Conservation (phyloP, 2,113 vertebrate genomes). For the Synodontis membranacea region DNA sequence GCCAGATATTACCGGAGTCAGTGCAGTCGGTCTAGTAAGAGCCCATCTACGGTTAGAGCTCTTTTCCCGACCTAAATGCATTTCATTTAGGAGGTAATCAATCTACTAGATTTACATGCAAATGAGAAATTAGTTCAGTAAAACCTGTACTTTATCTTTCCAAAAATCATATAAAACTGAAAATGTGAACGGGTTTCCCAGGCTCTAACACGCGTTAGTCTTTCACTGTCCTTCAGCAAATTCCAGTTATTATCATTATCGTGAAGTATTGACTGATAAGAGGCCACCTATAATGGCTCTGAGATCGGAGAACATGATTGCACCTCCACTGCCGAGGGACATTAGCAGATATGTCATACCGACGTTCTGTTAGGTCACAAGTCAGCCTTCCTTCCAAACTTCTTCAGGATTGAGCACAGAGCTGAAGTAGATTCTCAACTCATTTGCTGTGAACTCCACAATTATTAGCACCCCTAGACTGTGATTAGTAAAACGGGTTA, state of each 20-base stretch:
- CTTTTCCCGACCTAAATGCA: too few species aligned
- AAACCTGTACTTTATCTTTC: not conserved
- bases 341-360: conserved; percentile 26
- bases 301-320: conserved; percentile 33
- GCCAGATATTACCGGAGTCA: too few species aligned
- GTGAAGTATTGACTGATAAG: conserved; percentile 41
- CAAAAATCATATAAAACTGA: not conserved
- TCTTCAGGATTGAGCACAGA: conserved; percentile 9
- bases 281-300: conserved; percentile 41
- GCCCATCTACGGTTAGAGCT: too few species aligned
- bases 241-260: conserved; percentile 39
- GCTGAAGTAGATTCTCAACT: not conserved
- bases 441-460: too few species aligned
- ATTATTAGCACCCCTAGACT: too few species aligned
- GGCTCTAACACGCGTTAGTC: not conserved
- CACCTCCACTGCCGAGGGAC: conserved; percentile 22
- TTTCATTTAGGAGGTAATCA: not conserved
- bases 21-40: too few species aligned
- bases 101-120: not conserved
- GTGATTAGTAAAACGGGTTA: too few species aligned
- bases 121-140: not conserved
- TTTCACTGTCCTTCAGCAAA: conserved; percentile 37
- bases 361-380: conserved; percentile 13
- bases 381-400: conserved; percentile 18
- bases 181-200: not conserved